A percentile compares a stretch with the other conserved stretches of the same genome.
These are phyloP conservation scores for Cololabis saira DNA, from an alignment of 2,113 vertebrate species.

Conservation along the genomic window DNA sequence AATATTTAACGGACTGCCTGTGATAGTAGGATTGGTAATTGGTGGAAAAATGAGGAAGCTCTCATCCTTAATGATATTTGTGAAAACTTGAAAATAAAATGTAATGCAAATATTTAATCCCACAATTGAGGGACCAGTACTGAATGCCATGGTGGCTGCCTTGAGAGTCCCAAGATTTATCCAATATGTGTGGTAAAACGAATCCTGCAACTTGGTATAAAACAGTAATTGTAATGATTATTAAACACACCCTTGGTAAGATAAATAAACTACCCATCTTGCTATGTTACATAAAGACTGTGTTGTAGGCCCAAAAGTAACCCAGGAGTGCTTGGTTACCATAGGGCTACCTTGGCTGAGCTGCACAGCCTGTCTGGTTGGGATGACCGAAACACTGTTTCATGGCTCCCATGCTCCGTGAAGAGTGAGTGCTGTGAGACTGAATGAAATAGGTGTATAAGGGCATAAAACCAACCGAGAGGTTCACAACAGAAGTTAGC, in stretches of 20 bases:
- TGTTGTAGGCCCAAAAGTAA: neutral
- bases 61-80: constrained; percentile 4
- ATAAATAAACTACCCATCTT: neutral
- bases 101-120: neutral
- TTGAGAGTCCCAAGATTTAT: neutral
- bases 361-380: too few relatives aligned
- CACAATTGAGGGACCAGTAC: too few relatives aligned
- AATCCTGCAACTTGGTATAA: neutral
- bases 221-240: neutral
- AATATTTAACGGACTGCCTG: neutral
- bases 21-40: neutral
- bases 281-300: neutral
- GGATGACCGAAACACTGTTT: too few relatives aligned
- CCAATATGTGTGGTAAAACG: constrained; percentile 1
- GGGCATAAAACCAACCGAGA: too few relatives aligned
- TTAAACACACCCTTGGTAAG: neutral
- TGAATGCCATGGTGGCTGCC: neutral
- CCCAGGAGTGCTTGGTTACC: neutral
- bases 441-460: too few relatives aligned
- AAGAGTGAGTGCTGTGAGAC: too few relatives aligned
- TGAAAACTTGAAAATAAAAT: neutral
- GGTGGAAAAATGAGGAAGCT: neutral
- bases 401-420: too few relatives aligned
- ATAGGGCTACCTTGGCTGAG: too few relatives aligned
- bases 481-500: too few relatives aligned